Evolutionary conservation across 2,797 vertebrate genomes (phyloP), one percentile per base, ranked within the genome.

Genomic region (Propithecus deckenii): DNA sequence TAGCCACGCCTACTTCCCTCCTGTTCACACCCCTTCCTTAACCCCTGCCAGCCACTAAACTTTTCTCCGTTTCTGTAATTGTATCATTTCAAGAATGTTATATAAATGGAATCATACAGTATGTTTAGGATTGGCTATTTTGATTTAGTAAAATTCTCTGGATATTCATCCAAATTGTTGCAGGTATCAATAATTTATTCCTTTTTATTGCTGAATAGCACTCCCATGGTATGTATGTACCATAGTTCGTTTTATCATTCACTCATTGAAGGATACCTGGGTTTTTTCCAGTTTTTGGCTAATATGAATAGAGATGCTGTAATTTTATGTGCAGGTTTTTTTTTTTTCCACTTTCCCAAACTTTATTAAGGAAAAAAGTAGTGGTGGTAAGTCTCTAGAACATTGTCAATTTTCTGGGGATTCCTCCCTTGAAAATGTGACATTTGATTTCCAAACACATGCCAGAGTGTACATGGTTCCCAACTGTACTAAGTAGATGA

Each of bases 311-410:
- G 38, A 63, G 17, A 22, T 81, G 17, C 67, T 69, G 25, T n/a
- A 22, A 9, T 76, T 76, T 48, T 43, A 28, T 65, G 38, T 50
- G 2, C 35, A 2, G 35, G 35, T 35, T 35, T 35, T 35, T 35
- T 35, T 35, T 35, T 35, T 35, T 59, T 92, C 2, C 28, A 80
- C 96, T 97, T 96, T 95, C 95, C 92, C 92, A 83, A 96, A 96
- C 96, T 98, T 98, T 98, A 97, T 99, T 99, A 98, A 98, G 97
- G 88, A 97, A 98, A 97, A 98, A 98, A 92, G 96, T 97, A 98
- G 67, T 61, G 89, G 83, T 22, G 92, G 13, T 71, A 96, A 97
- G 83, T 97, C 63, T 89, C 76, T 71, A 98, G 93, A 89, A 96
- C 94, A 97, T 4, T 74, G 83, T 97, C 89, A 52, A 83, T 97